Percentiles rank a stretch among this genome's conserved stretches.
Evolutionary conservation across 2,888 invertebrate genomes (phyloP).

Genomic region (Timema cristinae): DNA sequence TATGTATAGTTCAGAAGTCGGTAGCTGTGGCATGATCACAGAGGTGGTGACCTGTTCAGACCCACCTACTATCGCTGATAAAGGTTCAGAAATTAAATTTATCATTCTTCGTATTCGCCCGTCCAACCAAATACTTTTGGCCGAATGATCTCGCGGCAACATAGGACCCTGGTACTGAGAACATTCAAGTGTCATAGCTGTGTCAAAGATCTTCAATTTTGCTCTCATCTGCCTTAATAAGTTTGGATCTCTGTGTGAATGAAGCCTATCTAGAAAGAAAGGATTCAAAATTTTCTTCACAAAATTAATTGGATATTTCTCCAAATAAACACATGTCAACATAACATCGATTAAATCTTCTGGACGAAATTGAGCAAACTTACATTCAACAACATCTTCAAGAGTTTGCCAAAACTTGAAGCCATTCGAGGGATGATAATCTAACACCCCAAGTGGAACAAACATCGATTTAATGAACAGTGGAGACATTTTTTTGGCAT

Average conservation of each 20-base stretch:
- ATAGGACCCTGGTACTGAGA: conserved; percentile 55
- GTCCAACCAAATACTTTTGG: conserved; percentile 53
- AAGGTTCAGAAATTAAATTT: conserved; percentile 46
- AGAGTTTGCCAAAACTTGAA: conserved; percentile 54
- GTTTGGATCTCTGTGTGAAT: conserved; percentile 43
- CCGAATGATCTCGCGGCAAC: conserved; percentile 52
- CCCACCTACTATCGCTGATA: conserved; percentile 49
- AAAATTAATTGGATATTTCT: conserved; percentile 58
- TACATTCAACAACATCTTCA: conserved; percentile 52
- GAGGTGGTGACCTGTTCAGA: conserved; percentile 48
- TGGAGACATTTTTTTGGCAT: conserved; percentile 49
- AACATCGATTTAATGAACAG: conserved; percentile 55
- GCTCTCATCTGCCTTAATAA: conserved; percentile 43
- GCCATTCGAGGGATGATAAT: conserved; percentile 51
- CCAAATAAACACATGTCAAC: conserved; percentile 59
- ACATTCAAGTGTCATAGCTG: conserved; percentile 60
- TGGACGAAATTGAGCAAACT: conserved; percentile 54
- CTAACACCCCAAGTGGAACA: conserved; percentile 58
- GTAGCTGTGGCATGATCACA: conserved; percentile 53
- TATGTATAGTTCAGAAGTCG: conserved; percentile 55
- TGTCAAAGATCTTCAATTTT: conserved; percentile 59
- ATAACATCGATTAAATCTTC: conserved; percentile 58
- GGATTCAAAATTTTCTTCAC: conserved; percentile 56
- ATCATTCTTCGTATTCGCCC: conserved; percentile 51
- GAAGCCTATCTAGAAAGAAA: conserved; percentile 57